Evolutionary conservation across 2,888 invertebrate species (phyloP), one percentile per base, ranked within the genome.

Genomic region (Drosophila kuntzei): DNA sequence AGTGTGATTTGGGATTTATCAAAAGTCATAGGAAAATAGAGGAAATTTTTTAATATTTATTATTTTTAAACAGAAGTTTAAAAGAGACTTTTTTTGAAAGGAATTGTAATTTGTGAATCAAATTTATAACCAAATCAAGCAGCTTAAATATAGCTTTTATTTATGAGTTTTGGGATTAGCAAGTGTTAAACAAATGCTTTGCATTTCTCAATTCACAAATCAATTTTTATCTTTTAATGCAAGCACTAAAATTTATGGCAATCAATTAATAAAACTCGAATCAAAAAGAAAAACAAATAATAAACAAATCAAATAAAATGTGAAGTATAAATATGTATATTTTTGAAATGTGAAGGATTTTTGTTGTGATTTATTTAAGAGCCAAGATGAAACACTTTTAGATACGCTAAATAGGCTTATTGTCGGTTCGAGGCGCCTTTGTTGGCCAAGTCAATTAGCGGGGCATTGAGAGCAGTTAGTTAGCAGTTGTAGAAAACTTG

Each of bases 391-490:
- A 27, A 12, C 27, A 53, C 20, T 20, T 54, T 41, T 44, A 14
- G 34, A 43, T 22, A 18, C 29, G 25, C 22, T 54, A 51, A 47
- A 25, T 55, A 50, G 32, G 51, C 43, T 16, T 27, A 37, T 39
- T 25, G 16, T 32, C 2, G 6, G 20, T 8, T 1, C 46, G 58
- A 63, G 86, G 82, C 82, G 86, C 76, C 88, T 68, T 70, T 84
- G 82, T 89, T 85, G 86, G 58, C 72, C 69, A 39, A 67, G 43
- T 53, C 78, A 89, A 84, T 90, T 90, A 90, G 82, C 90, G 78
- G 69, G 69, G 75, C 82, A 80, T 90, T 82, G 82, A 87, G 78
- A 89, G 79, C 86, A 86, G 80, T 90, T 90, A 86, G 80, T 90
- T 90, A 90, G 86, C 89, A 54, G 69, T 20, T 36, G 89, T 84